phyloP scores from a whole-genome alignment of 2,113 vertebrate species.

The Aspidoscelis tigris region DNA sequence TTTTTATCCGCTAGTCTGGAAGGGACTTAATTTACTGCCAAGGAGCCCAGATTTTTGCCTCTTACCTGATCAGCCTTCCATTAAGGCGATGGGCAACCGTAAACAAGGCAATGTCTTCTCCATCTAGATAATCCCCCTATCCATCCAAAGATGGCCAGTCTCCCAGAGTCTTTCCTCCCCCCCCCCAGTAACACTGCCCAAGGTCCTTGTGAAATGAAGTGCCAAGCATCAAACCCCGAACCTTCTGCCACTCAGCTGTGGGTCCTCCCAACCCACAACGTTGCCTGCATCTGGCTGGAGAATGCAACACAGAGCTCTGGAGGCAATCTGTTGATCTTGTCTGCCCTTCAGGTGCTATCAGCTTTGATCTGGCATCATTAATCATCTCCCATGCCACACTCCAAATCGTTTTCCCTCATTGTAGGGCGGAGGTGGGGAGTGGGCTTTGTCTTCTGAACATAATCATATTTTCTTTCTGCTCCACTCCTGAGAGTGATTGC shows the following conservation, averaged over 20 bases:
- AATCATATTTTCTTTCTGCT: constrained; percentile 6
- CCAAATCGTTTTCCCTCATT: neutral
- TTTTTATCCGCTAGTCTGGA: too few species aligned
- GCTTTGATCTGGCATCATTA: fast-evolving
- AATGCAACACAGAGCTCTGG: neutral
- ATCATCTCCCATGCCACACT: neutral
- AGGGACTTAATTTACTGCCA: too few species aligned
- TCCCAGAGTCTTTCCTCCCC: neutral
- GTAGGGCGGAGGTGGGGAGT: neutral
- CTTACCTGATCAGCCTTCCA: too few species aligned
- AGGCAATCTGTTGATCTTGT: fast-evolving
- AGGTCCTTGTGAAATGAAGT: neutral
- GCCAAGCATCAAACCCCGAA: neutral
- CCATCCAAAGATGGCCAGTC: too few species aligned
- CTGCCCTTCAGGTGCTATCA: neutral
- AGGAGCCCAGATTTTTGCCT: too few species aligned
- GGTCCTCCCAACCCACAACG: neutral
- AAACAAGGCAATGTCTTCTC: too few species aligned
- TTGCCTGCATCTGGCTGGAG: fast-evolving
- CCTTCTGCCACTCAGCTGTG: neutral
- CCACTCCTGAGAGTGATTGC: constrained; percentile 6
- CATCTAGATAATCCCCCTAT: too few species aligned
- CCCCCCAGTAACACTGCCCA: too few species aligned
- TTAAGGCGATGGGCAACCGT: too few species aligned
- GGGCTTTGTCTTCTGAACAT: neutral